Conservation (phyloP, 2,113 vertebrate genomes). For the Datnioides undecimradiatus region DNA sequence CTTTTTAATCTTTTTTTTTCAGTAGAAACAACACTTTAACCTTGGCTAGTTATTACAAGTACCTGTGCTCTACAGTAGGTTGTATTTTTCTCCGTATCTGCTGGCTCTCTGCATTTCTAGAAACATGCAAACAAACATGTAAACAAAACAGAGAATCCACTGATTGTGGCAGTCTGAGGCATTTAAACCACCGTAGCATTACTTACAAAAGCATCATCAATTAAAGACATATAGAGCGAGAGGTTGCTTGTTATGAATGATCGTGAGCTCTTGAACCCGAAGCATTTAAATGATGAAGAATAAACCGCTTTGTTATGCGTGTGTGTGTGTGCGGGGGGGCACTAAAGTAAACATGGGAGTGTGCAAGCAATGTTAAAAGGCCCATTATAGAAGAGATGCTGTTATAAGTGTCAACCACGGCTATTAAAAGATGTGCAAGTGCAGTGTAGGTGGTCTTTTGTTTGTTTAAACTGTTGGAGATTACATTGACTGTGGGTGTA, state of each 20-base stretch:
- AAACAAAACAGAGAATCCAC: background rate
- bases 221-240: background rate
- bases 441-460: conserved; percentile 46
- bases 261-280: background rate
- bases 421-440: conserved; percentile 56
- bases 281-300: background rate
- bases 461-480: conserved; percentile 23
- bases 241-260: background rate
- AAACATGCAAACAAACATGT: background rate
- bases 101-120: background rate
- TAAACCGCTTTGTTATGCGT: no score
- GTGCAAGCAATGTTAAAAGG: conserved; percentile 7
- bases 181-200: background rate
- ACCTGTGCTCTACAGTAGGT: background rate
- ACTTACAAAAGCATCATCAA: background rate
- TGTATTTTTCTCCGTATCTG: background rate
- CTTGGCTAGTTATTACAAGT: no score
- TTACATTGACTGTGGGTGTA: conserved; percentile 28
- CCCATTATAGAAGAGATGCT: conserved; percentile 3
- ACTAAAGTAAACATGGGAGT: conserved; percentile 14
- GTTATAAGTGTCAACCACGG: conserved; percentile 3
- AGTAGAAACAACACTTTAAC: no score
- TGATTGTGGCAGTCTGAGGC: background rate
- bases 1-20: no score
- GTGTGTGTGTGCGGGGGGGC: no score